These are phyloP conservation scores for Bactericera cockerelli DNA, from an alignment of 1,140 invertebrate species.

Conservation along the genomic window DNA sequence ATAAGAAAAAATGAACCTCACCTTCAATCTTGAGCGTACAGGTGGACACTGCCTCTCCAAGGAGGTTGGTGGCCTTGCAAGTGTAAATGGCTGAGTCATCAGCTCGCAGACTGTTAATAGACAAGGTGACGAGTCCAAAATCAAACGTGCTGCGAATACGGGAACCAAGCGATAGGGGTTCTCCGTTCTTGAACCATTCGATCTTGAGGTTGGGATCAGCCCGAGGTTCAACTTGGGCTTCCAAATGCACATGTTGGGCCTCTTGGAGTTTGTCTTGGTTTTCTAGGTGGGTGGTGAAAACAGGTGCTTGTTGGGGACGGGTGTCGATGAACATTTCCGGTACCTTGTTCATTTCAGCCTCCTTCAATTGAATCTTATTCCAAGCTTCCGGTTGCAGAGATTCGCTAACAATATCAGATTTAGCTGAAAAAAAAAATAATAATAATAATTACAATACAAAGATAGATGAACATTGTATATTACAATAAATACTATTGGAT, in stretches of 20 bases:
- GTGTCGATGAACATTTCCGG: conserved; percentile 69
- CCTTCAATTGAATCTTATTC: conserved; percentile 75
- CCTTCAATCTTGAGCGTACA: conserved; percentile 73
- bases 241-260: conserved; percentile 79
- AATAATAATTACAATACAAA: conserved; percentile 13
- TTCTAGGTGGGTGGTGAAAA: conserved; percentile 78
- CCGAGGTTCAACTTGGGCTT: conserved; percentile 82
- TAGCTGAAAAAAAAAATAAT: conserved; percentile 36
- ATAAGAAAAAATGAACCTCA: too few relatives aligned
- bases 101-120: conserved; percentile 65
- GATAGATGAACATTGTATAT: not conserved
- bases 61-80: conserved; percentile 76
- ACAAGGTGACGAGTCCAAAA: conserved; percentile 83
- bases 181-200: conserved; percentile 86
- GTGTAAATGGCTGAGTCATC: conserved; percentile 91
- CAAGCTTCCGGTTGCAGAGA: conserved; percentile 71
- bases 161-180: conserved; percentile 52
- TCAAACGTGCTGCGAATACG: conserved; percentile 78
- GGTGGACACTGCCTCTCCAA: conserved; percentile 83
- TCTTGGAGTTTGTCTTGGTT: conserved; percentile 73
- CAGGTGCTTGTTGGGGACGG: conserved; percentile 66
- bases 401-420: conserved; percentile 60
- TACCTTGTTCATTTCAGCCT: conserved; percentile 74
- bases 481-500: not conserved
- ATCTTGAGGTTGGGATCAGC: conserved; percentile 82